Percentiles rank a stretch among this genome's conserved stretches.
These are phyloP conservation scores for Tinea semifulvella DNA, from an alignment of 2,888 invertebrate species.

Conservation along the genomic window DNA sequence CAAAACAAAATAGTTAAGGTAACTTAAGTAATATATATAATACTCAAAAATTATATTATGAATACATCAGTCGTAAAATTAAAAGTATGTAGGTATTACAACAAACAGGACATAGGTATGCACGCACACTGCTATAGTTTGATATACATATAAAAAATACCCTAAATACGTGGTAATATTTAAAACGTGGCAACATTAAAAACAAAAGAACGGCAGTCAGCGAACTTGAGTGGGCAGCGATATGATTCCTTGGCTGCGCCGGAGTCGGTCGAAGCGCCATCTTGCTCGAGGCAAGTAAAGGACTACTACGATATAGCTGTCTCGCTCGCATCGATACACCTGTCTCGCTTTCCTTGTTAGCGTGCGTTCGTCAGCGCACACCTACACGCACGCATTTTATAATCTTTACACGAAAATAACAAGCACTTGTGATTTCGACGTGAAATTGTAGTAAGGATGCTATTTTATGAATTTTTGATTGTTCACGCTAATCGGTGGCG, in stretches of 20 bases:
- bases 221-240: constrained; percentile 72
- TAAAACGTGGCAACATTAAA: constrained; percentile 53
- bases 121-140: too few relatives aligned
- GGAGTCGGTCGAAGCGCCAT: constrained; percentile 37
- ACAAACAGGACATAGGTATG: too few relatives aligned
- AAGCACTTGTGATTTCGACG: constrained; percentile 29
- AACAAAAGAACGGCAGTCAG: constrained; percentile 69
- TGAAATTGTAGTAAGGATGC: not conserved
- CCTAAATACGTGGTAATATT: constrained; percentile 22
- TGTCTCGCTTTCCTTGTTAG: too few relatives aligned
- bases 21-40: too few relatives aligned
- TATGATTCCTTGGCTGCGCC: constrained; percentile 66
- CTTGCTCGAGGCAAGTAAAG: constrained; percentile 37
- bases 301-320: constrained; percentile 30
- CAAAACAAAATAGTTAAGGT: too few relatives aligned
- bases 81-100: too few relatives aligned
- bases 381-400: constrained; percentile 59
- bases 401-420: constrained; percentile 63
- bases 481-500: too few relatives aligned
- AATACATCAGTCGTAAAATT: too few relatives aligned
- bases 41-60: too few relatives aligned
- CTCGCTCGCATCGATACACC: constrained; percentile 50
- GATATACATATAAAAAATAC: too few relatives aligned
- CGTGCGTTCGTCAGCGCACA: constrained; percentile 56
- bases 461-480: not conserved